Base-by-base conservation (phyloP, 2,797 vertebrate genomes). In the Parauchenoglanis punctatus region DNA sequence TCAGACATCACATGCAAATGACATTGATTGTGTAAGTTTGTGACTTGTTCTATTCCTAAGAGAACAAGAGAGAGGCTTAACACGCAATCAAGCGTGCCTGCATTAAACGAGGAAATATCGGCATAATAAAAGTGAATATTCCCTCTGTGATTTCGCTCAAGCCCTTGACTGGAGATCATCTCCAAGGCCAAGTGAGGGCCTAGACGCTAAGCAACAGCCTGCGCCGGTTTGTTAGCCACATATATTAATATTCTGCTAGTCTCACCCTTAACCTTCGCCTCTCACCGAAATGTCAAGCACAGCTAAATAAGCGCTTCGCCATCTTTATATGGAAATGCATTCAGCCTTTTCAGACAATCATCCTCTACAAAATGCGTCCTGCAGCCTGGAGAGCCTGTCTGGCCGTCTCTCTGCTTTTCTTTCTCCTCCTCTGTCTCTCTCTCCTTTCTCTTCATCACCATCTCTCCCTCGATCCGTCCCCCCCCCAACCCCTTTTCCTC, bases 271-370 rank as follows among this genome's bases (percentile, higher is more conserved):
- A 87, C 90, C 92, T 92, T 90, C 87, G 89, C 88, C 89, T 92
- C 92, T 91, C 85, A 82, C 91, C 89, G 75, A 96, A 96, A 95
- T 96, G 95, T 95, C 94, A 96, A 93, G 92, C 92, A 90, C 91
- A 91, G 93, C 93, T 91, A 93, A 93, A 94, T 89, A 92, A 92
- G 91, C 91, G 87, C 76, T 63, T 89, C 35, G 77, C 73, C 84
- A 88, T 89, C 92, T 93, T 90, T 92, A 89, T 94, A 95, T 95
- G 94, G 93, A 94, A 95, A 96, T 95, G 59, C 88, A 93, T 94
- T 94, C 93, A 91, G 87, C 81, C 87, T 90, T 91, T 90, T 89
- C 87, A 90, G 87, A 91, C 90, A 85, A 87, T 86, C 88, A 91
- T 85, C 86, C 84, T 88, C 86, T 83, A 89, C 83, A 83, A 86